A percentile compares a stretch with the other conserved stretches of the same genome.
phyloP scores from a whole-genome alignment of 2,888 invertebrate species.

The Drosophila fulvimacula region DNA sequence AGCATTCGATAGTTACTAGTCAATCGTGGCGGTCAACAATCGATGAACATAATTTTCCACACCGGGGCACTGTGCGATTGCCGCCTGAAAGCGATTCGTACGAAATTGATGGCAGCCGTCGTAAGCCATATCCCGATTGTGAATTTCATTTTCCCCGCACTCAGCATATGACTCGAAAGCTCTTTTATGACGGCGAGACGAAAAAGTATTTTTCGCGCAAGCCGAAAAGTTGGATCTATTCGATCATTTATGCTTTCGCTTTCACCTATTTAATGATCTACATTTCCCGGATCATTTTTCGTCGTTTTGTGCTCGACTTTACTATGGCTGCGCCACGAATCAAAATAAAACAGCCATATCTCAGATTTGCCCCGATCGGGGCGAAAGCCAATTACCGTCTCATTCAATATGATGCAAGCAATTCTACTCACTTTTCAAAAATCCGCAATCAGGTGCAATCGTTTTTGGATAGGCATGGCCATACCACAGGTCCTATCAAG shows the following conservation, averaged over 20 bases:
- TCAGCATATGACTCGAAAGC: background rate
- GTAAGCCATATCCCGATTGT: slow-evolving; percentile 44
- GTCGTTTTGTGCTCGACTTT: slow-evolving; percentile 18
- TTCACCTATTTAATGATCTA: slow-evolving; percentile 4
- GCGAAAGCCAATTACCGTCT: fast-evolving
- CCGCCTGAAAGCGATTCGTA: background rate
- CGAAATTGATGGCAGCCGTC: slow-evolving; percentile 1
- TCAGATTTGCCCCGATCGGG: slow-evolving; percentile 40
- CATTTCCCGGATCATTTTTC: slow-evolving; percentile 18
- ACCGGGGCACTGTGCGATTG: slow-evolving; percentile 12
- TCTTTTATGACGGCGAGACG: slow-evolving; percentile 11
- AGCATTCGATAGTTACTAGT: background rate
- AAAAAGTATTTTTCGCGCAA: slow-evolving; percentile 8
- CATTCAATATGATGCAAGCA: slow-evolving; percentile 37
- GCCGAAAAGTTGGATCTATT: slow-evolving; percentile 22
- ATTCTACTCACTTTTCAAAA: fast-evolving
- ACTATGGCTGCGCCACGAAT: slow-evolving; percentile 3
- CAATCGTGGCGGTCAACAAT: background rate
- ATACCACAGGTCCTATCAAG: fast-evolving
- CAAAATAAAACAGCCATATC: slow-evolving; percentile 38
- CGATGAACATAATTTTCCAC: background rate
- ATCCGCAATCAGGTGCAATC: background rate
- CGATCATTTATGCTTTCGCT: background rate
- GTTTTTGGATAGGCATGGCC: slow-evolving; percentile 33
- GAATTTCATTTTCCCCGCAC: slow-evolving; percentile 55